phyloP scores from a whole-genome alignment of 2,888 invertebrate species.

The Neria commutata region DNA sequence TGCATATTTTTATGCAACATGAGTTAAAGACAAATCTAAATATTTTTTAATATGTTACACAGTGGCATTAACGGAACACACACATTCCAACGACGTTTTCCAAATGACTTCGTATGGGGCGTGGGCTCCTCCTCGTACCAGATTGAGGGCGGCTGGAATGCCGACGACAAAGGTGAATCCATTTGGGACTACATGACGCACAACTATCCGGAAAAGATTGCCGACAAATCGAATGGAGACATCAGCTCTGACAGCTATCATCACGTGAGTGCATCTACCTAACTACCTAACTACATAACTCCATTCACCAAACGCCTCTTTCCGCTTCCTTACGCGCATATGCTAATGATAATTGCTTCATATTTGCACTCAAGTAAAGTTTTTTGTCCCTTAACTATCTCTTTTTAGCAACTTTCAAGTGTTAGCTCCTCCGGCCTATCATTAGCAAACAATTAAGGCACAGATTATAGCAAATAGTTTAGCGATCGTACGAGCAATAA shows the following conservation, averaged over 20 bases:
- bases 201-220: conserved; percentile 67
- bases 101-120: conserved; percentile 60
- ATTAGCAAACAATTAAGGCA: no score
- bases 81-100: conserved; percentile 47
- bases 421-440: background rate
- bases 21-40: no score
- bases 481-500: no score
- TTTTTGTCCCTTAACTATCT: background rate
- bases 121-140: conserved; percentile 60
- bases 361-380: no score
- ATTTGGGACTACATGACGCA: conserved; percentile 71
- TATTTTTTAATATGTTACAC: no score
- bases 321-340: background rate
- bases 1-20: no score
- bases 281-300: background rate
- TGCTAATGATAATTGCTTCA: background rate
- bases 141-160: conserved; percentile 61
- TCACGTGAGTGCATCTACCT: conserved; percentile 48
- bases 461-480: no score
- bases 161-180: conserved; percentile 65
- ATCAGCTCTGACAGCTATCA: conserved; percentile 67
- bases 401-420: background rate
- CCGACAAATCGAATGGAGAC: conserved; percentile 67
- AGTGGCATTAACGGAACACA: background rate
- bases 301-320: background rate